Conservation (phyloP, 2,797 vertebrate genomes). For the Rhinichthys osculus region DNA sequence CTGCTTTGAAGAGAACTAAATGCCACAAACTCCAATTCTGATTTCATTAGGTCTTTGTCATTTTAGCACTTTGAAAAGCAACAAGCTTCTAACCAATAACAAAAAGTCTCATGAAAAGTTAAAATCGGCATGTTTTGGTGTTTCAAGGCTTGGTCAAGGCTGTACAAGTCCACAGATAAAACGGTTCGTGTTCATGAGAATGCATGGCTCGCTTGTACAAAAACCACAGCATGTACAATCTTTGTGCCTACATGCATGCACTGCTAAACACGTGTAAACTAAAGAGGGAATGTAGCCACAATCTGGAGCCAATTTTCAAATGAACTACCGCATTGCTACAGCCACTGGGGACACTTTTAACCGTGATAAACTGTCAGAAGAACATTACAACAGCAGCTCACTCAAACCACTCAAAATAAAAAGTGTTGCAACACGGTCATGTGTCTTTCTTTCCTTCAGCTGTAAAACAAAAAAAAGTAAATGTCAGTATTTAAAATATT, state of each 20-base stretch:
- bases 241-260: neutral
- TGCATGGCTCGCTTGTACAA: neutral
- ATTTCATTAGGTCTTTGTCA: neutral
- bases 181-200: neutral
- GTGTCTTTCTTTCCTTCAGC: neutral
- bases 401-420: neutral
- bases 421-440: neutral
- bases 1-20: neutral
- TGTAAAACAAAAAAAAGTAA: neutral
- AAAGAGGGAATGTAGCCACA: neutral
- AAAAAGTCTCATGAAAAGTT: neutral
- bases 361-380: neutral
- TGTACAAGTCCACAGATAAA: neutral
- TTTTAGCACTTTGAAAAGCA: neutral
- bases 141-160: neutral
- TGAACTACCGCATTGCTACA: slow-evolving; percentile 46
- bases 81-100: neutral
- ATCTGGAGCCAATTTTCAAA: neutral
- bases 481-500: neutral
- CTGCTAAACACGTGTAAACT: neutral
- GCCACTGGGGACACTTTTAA: neutral
- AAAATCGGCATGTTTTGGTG: neutral
- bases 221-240: neutral
- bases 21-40: neutral
- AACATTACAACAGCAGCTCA: neutral